These are phyloP conservation scores for Gandaritis pyraliata DNA, from an alignment of 2,888 invertebrate genomes.

Conservation along the genomic window DNA sequence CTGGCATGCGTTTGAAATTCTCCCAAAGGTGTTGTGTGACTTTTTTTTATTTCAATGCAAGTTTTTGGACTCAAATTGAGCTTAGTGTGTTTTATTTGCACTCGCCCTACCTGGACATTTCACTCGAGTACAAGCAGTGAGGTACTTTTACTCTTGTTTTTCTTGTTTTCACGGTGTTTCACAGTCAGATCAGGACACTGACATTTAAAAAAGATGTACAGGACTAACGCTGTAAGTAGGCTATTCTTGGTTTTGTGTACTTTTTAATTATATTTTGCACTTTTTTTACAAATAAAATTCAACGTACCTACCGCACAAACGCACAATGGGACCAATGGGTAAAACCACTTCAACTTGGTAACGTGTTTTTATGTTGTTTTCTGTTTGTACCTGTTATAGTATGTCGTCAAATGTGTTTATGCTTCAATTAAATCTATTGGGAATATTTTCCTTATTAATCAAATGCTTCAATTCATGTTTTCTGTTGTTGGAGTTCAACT, in stretches of 20 bases:
- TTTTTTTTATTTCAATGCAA: slow-evolving; percentile 51
- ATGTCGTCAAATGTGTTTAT: slow-evolving; percentile 99
- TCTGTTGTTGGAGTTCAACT: slow-evolving; percentile 99
- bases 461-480: slow-evolving; percentile 99
- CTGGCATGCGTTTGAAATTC: slow-evolving; percentile 60
- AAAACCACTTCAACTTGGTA: slow-evolving; percentile 62
- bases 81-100: slow-evolving; percentile 78
- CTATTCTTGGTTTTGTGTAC: slow-evolving; percentile 43
- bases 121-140: slow-evolving; percentile 71
- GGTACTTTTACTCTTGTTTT: slow-evolving; percentile 66
- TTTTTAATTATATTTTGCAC: slow-evolving; percentile 56
- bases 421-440: slow-evolving; percentile 99
- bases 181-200: slow-evolving; percentile 74
- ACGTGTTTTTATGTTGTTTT: slow-evolving; percentile 55
- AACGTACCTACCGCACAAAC: slow-evolving; percentile 61
- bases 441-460: slow-evolving; percentile 99
- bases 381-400: slow-evolving; percentile 85
- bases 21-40: slow-evolving; percentile 81
- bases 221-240: slow-evolving; percentile 74
- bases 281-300: slow-evolving; percentile 59
- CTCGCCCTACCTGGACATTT: slow-evolving; percentile 82
- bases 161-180: slow-evolving; percentile 45
- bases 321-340: slow-evolving; percentile 66
- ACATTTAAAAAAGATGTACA: slow-evolving; percentile 57
- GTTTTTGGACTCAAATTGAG: slow-evolving; percentile 79